Conservation (phyloP, 92 coral and sea anemone species). For the Umimayanthus chanpuru region DNA sequence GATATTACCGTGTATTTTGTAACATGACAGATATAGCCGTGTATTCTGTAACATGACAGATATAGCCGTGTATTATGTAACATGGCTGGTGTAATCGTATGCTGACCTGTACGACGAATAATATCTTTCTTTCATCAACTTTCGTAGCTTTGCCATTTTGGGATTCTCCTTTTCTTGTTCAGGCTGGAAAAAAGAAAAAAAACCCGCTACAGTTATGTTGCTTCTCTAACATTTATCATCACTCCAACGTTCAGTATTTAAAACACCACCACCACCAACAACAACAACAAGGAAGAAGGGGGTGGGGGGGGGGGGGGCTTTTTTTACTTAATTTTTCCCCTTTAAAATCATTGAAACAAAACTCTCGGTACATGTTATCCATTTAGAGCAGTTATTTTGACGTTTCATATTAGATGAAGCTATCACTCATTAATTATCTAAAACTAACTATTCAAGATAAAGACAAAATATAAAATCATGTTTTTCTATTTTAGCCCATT, state of each 20-base stretch:
- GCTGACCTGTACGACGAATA: conserved; percentile 68
- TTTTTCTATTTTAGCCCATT: too few relatives aligned
- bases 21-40: neutral
- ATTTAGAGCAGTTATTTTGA: too few relatives aligned
- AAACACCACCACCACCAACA: too few relatives aligned
- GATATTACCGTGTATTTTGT: neutral
- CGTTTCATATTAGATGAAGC: too few relatives aligned
- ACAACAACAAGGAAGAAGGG: too few relatives aligned
- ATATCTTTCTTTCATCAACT: conserved; percentile 64
- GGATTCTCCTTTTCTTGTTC: conserved; percentile 56
- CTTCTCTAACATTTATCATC: neutral
- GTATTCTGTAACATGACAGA: neutral
- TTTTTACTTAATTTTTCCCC: too few relatives aligned
- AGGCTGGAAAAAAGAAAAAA: conserved; percentile 39
- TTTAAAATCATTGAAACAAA: too few relatives aligned
- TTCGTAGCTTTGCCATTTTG: conserved; percentile 62
- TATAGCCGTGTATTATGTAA: neutral
- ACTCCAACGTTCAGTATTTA: neutral
- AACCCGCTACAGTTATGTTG: neutral
- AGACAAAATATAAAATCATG: too few relatives aligned
- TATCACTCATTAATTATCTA: too few relatives aligned
- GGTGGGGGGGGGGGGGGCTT: too few relatives aligned
- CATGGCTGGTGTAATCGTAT: neutral
- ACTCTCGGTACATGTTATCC: too few relatives aligned
- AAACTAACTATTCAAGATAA: too few relatives aligned